Evolutionary conservation across 2,888 invertebrate genomes (phyloP).

Genomic region (Gerris lacustris): DNA sequence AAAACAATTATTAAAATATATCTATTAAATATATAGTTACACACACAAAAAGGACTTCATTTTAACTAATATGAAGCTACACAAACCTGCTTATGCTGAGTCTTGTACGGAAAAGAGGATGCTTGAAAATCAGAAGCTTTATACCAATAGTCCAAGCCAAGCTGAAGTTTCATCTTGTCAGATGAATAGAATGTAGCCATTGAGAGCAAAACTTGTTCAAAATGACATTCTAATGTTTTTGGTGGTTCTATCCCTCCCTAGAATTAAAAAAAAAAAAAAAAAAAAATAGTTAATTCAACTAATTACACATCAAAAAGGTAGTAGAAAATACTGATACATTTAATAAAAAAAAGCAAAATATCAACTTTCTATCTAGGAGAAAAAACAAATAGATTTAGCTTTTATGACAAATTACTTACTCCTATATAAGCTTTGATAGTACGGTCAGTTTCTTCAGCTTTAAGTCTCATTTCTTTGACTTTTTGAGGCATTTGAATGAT

Average conservation of each 20-base stretch:
- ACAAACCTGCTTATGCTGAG: conserved; percentile 37
- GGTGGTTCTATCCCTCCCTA: conserved; percentile 37
- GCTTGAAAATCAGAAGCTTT: conserved; percentile 11
- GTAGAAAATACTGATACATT: not conserved
- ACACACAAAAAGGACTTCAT: not conserved
- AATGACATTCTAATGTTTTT: conserved; percentile 57
- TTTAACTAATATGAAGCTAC: not conserved
- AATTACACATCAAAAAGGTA: too few species aligned
- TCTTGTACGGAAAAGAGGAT: conserved; percentile 34
- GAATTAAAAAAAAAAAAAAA: conserved; percentile 18
- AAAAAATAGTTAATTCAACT: conserved; percentile 4
- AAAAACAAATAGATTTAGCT: too few species aligned
- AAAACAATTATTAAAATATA: too few species aligned
- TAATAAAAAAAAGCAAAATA: not conserved
- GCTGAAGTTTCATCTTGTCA: conserved; percentile 55
- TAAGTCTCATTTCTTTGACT: conserved; percentile 64
- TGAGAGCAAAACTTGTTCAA: conserved; percentile 69
- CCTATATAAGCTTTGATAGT: conserved; percentile 57
- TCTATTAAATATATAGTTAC: not conserved
- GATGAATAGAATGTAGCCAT: conserved; percentile 64
- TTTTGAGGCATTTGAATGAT: conserved; percentile 86
- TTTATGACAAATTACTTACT: conserved; percentile 23
- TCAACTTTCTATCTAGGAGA: not conserved
- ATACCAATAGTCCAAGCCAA: conserved; percentile 75
- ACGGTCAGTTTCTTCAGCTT: conserved; percentile 80